These are phyloP conservation scores for Squalus acanthias DNA, from an alignment of 2,797 vertebrate species.

Conservation along the genomic window DNA sequence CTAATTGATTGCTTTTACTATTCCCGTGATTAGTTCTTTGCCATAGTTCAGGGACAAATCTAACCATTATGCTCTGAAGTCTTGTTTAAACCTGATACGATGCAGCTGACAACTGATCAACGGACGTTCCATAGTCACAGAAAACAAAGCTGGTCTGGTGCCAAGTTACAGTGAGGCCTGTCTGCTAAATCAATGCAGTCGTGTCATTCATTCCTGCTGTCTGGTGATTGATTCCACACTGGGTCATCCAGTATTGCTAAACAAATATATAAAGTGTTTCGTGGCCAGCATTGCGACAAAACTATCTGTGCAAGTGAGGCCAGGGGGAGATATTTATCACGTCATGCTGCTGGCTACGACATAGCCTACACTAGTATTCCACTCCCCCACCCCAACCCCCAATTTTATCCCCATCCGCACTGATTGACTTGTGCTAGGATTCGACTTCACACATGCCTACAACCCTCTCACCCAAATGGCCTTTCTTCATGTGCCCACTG, in stretches of 20 bases:
- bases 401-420: neutral
- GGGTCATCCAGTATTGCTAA: neutral
- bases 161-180: neutral
- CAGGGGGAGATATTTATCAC: neutral
- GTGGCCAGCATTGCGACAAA: neutral
- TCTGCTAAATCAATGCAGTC: neutral
- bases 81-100: conserved; percentile 13
- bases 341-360: neutral
- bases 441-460: neutral
- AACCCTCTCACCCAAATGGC: neutral
- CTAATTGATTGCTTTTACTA: neutral
- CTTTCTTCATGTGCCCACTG: neutral
- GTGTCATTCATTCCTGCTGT: neutral
- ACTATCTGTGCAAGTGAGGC: neutral
- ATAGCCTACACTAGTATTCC: neutral
- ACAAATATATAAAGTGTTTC: neutral
- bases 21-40: neutral
- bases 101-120: neutral
- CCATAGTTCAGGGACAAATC: neutral
- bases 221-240: neutral
- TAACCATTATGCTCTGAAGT: neutral
- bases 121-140: neutral
- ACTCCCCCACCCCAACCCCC: neutral
- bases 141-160: neutral
- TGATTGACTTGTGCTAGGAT: neutral